Evolutionary conservation across 1,140 invertebrate genomes (phyloP), one percentile per base, ranked within the genome.

Genomic region (Phortica variegata): DNA sequence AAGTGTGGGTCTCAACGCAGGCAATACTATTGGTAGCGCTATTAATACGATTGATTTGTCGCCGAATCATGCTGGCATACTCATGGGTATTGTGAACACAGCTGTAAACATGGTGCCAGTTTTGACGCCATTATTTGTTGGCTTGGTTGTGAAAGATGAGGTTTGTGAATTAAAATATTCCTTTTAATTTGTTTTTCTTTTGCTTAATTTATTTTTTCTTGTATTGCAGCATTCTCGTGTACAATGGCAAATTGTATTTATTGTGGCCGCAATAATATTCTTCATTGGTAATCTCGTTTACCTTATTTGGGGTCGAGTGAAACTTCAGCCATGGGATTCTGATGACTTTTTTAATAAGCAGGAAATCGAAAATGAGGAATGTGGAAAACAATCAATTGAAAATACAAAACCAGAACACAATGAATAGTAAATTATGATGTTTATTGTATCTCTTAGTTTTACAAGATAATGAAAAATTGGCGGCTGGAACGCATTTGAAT

Each of bases 161-260:
- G 87, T 88, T 73, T 56, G 76, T 77, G 36, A 84, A 83, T 2
- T 57, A 83, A 0, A 2, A 21, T 47, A 29, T 6, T 0, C 13
- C 18, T 40, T 16, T 9, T 4, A 10, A n/a, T 10, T 0, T 19
- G 69, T 69, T 0, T 56, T 44, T 26, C 59, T 77, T 10, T 29
- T 75, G 3, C 39, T 57, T 65, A 75, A 42, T 68, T 76, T 44
- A 71, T 76, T 26, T 58, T 39, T 15, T 39, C 55, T 39, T 37
- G 31, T 38, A 12, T 52, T 50, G 0, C 26, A 84, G 83, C 66
- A 69, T 3, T 74, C 83, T 61, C 76, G 79, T 3, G 31, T 61
- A 0, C 77, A 83, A 57, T 93, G 90, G 91, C 82, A 83, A 52
- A 81, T 81, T 21, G 85, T 91, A 0, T 93, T 92, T 73, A 85